Evolutionary conservation across 1,140 invertebrate genomes (phyloP).

Genomic region (Conopomorpha cramerella): DNA sequence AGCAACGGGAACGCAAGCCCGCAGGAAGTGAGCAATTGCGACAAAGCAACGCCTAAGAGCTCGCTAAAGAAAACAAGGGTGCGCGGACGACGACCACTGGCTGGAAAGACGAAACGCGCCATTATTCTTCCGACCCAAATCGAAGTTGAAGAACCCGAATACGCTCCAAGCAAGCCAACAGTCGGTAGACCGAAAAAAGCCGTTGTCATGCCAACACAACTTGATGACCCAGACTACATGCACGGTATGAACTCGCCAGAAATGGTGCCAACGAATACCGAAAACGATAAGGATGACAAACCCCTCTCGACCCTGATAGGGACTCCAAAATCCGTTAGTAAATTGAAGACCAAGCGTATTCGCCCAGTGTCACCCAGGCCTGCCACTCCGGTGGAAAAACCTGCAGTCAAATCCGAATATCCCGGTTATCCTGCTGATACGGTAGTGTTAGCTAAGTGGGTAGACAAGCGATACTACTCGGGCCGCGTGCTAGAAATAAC

Average conservation of each 20-base stretch:
- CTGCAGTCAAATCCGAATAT: constrained; percentile 29
- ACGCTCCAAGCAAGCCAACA: no score
- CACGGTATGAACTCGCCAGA: constrained; percentile 56
- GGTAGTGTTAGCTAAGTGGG: constrained; percentile 66
- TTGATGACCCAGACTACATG: constrained; percentile 40
- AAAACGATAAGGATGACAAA: constrained; percentile 39
- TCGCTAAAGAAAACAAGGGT: constrained; percentile 50
- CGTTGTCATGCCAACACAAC: constrained; percentile 46
- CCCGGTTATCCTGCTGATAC: constrained; percentile 48
- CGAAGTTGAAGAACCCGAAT: no score
- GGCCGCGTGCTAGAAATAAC: constrained; percentile 58
- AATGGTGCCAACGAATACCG: constrained; percentile 45
- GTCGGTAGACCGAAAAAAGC: no score
- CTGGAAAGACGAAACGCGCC: constrained; percentile 44
- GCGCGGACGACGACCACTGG: constrained; percentile 34
- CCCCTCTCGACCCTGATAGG: constrained; percentile 24
- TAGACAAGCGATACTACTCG: constrained; percentile 66
- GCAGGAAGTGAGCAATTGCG: constrained; percentile 43
- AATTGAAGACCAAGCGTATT: constrained; percentile 34
- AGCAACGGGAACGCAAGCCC: constrained; percentile 48
- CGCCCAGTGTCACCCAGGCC: constrained; percentile 38
- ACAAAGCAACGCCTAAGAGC: constrained; percentile 51
- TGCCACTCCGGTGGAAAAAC: constrained; percentile 41
- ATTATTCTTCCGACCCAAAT: no score
- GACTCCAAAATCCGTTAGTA: constrained; percentile 42